Base-by-base conservation (phyloP, 2,113 vertebrate species). In the Trematocara macrostoma region DNA sequence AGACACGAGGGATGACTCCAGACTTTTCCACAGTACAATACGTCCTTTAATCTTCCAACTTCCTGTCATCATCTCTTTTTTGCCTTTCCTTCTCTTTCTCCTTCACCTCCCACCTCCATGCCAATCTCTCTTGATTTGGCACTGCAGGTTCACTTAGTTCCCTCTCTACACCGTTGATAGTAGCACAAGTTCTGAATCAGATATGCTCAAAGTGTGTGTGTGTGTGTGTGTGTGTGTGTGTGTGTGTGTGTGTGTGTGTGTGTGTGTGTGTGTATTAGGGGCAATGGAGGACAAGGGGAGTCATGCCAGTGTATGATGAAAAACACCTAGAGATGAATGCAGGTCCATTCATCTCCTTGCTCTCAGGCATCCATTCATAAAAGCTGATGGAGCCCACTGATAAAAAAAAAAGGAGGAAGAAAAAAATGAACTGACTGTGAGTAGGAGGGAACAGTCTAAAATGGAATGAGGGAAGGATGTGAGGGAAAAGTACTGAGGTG, bases 321-420 rank as follows among this genome's bases (percentile, higher is more conserved):
- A 92, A 81, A 88, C 84, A 92, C 61, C 67, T 34, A 6, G 26
- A 61, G 14, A 86, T 87, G 83, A 90, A 89, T 61, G 81, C 42
- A 20, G 84, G 52, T 88, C 79, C 92, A 93, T 93, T 94, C 92
- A 91, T 94, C 91, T 89, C 78, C 82, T 86, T 79, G 80, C 89
- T 85, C 94, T 76, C 79, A 10, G 85, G 67, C 86, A 86, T 88
- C 85, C 90, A 91, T 89, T 93, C 91, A 95, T 56, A 90, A 76
- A 84, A 47, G 56, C 86, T 87, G 93, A 95, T 88, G 67, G 69
- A 87, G 89, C 38, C 4, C 5, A 14, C 20, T 23, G 92, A 93
- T 93, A 93, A 91, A 84, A 84, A 91, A 84, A 84, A 84, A 74
- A 78, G 42, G 8, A 14, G 8, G 16, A 29, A 71, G 16, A 45